Evolutionary conservation across 2,888 invertebrate genomes (phyloP), one percentile per base, ranked within the genome.

Genomic region (Hydraecia micacea): DNA sequence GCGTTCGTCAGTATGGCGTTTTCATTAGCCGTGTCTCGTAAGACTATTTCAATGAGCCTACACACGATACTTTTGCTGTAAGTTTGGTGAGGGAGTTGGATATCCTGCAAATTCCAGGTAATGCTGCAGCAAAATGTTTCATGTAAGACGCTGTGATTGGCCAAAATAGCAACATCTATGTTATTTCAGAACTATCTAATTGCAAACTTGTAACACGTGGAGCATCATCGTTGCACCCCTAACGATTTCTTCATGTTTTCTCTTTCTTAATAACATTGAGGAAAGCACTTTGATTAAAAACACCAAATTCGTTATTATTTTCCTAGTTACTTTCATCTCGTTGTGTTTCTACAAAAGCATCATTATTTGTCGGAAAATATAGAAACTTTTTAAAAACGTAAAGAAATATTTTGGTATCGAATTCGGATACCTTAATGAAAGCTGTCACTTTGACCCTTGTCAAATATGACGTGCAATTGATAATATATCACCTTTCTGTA

Each of bases 361-460:
- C n/a, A 18, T 58, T 32, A 39, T 68, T 49, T 63, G 21, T 60
- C 1, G 0, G 7, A 69, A 75, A 81, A 60, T 75, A 60, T 6
- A 62, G 28, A 46, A 42, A 2, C n/a, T 32, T 58, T 9, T 65
- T 28, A 25, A 58, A 58, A 73, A 55, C 9, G 25, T 73, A 49
- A 21, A 28, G 1, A 28, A 25, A 75, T 77, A 60, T 62, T 76
- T 25, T 25, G 60, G 52, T 65, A 62, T 77, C 65, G 6, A 21
- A 42, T 68, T 77, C 65, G 6, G n/a, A 42, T 68, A 78, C 62
- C 46, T 65, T 77, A 77, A 75, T 79, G 75, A 77, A 87, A 75
- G 46, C 76, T 87, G 69, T 72, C 80, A 78, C 32, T 77, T 79
- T 69, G 75, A 86, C 87, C 86, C 86, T 80, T 79, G 60, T 87